These are phyloP conservation scores for Aramus guarauna DNA, from an alignment of 2,113 vertebrate species.

Conservation along the genomic window DNA sequence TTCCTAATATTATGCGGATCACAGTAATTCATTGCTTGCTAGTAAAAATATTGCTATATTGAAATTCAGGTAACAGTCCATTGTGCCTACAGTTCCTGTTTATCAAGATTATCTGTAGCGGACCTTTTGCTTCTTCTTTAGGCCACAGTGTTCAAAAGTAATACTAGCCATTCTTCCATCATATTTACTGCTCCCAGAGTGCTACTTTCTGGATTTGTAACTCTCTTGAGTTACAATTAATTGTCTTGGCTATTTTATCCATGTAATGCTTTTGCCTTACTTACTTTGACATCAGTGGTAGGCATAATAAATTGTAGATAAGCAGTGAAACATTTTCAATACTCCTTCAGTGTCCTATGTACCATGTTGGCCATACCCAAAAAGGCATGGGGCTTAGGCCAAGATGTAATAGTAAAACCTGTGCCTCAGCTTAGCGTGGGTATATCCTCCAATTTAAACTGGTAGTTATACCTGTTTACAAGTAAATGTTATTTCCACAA, in stretches of 20 bases:
- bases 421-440: background rate
- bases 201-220: background rate
- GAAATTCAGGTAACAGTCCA: background rate
- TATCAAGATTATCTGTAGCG: background rate
- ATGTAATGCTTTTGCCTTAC: background rate
- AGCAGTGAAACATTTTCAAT: background rate
- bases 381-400: background rate
- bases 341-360: background rate
- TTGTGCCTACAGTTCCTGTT: background rate
- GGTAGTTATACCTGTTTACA: background rate
- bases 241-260: background rate
- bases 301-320: background rate
- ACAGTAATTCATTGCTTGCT: background rate
- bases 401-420: background rate
- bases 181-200: background rate
- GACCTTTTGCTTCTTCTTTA: background rate
- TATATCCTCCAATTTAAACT: background rate
- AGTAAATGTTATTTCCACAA: background rate
- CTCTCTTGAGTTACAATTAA: background rate
- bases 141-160: background rate
- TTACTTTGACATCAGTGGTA: background rate
- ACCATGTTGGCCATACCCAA: accelerated
- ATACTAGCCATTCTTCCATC: background rate
- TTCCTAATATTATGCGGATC: background rate
- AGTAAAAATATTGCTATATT: background rate